Conservation (phyloP, 2,113 vertebrate genomes). For the Gulo gulo region DNA sequence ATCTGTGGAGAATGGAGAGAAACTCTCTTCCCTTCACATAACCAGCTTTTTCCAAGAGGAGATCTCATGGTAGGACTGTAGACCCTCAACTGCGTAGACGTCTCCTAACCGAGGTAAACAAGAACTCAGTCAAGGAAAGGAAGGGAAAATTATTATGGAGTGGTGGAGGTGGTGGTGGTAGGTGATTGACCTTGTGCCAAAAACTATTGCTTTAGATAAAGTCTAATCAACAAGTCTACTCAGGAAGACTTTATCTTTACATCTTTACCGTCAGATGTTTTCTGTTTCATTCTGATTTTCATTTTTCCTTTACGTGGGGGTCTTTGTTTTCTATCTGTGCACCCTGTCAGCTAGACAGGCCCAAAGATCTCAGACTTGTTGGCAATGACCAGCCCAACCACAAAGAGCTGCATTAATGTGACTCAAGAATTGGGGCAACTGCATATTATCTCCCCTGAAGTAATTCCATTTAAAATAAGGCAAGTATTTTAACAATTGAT, state of each 20-base stretch:
- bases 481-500: neutral
- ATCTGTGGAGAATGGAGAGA: neutral
- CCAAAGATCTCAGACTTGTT: neutral
- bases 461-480: neutral
- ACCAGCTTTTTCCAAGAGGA: neutral
- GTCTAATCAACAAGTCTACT: neutral
- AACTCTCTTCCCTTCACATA: neutral
- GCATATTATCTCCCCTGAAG: neutral
- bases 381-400: neutral
- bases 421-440: neutral
- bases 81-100: neutral
- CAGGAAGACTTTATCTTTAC: neutral
- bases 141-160: neutral
- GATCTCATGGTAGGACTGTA: neutral
- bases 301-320: neutral
- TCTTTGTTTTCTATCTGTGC: neutral
- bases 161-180: neutral
- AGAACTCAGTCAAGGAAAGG: neutral
- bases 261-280: neutral
- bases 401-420: neutral
- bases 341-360: neutral
- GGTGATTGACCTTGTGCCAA: neutral
- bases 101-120: neutral
- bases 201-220: neutral
- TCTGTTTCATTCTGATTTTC: neutral